These are phyloP conservation scores for Papilio polytes DNA, from an alignment of 1,140 invertebrate genomes.

Conservation along the genomic window DNA sequence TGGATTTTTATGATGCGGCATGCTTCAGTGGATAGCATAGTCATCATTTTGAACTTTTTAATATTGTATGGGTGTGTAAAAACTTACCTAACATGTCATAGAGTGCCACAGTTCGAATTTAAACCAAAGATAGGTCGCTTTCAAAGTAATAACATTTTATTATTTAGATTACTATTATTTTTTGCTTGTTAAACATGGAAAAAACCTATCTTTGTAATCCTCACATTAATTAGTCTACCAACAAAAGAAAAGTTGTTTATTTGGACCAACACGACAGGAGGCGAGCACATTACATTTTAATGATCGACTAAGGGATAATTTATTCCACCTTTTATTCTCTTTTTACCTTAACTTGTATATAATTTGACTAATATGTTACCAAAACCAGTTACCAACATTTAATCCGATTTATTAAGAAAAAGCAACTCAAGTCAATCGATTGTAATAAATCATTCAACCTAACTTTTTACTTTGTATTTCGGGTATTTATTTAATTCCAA, in stretches of 20 bases:
- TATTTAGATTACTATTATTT: not conserved
- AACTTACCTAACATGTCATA: not conserved
- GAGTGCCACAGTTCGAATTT: not conserved
- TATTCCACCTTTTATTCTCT: not conserved
- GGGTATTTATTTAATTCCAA: not conserved
- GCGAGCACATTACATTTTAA: slow-evolving; percentile 6
- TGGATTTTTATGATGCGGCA: slow-evolving; percentile 27
- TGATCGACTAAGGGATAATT: slow-evolving; percentile 16
- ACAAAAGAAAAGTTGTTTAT: slow-evolving; percentile 11
- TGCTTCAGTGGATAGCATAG: slow-evolving; percentile 13
- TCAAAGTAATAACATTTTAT: too few species aligned
- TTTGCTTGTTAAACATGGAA: not conserved
- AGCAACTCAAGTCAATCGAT: not conserved
- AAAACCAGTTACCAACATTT: not conserved
- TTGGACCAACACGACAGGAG: slow-evolving; percentile 2
- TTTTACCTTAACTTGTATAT: not conserved
- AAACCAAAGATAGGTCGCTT: too few species aligned
- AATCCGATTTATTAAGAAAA: not conserved
- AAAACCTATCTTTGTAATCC: not conserved
- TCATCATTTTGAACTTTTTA: not conserved
- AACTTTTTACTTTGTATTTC: not conserved
- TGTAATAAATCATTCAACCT: not conserved
- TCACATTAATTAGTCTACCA: slow-evolving; percentile 5
- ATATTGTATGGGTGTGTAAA: not conserved
- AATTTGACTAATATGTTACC: not conserved